A percentile compares a stretch with the other conserved stretches of the same genome.
Evolutionary conservation across 2,113 vertebrate genomes (phyloP).

Genomic region (Cyprinodon brontotheroides): DNA sequence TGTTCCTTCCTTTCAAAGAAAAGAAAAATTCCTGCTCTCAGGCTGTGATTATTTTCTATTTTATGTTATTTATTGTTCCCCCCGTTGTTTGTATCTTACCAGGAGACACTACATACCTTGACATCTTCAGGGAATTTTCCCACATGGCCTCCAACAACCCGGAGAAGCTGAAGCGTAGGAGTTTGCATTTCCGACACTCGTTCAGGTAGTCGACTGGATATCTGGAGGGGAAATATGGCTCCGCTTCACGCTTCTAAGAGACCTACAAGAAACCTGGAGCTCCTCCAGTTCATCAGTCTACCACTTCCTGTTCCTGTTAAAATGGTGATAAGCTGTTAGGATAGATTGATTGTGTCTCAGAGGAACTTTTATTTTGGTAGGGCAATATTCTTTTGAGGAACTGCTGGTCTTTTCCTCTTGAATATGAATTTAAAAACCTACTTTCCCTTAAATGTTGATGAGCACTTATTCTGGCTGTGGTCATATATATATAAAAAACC

Average conservation of each 20-base stretch:
- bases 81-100: slow-evolving; percentile 37
- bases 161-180: slow-evolving; percentile 85
- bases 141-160: slow-evolving; percentile 91
- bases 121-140: slow-evolving; percentile 90
- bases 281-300: not conserved
- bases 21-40: not conserved
- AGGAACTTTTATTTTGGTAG: slow-evolving; percentile 28
- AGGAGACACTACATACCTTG: slow-evolving; percentile 88
- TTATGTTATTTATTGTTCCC: not conserved
- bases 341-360: slow-evolving; percentile 22
- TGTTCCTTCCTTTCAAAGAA: not conserved
- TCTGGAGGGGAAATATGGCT: not conserved
- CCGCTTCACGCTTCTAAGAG: not conserved
- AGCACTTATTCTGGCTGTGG: slow-evolving; percentile 55
- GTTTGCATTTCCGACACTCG: slow-evolving; percentile 85
- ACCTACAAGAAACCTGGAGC: not conserved
- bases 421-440: slow-evolving; percentile 9
- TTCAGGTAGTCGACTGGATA: slow-evolving; percentile 73
- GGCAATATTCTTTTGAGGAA: slow-evolving; percentile 56
- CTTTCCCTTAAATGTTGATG: slow-evolving; percentile 47
- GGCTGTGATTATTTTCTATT: not conserved
- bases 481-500: not conserved
- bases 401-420: slow-evolving; percentile 77
- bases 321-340: not conserved
- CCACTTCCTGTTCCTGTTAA: not conserved